A percentile compares a stretch with the other conserved stretches of the same genome.
These are phyloP conservation scores for Hypocryptadius cinnamomeus DNA, from an alignment of 2,113 vertebrate genomes.

Conservation along the genomic window DNA sequence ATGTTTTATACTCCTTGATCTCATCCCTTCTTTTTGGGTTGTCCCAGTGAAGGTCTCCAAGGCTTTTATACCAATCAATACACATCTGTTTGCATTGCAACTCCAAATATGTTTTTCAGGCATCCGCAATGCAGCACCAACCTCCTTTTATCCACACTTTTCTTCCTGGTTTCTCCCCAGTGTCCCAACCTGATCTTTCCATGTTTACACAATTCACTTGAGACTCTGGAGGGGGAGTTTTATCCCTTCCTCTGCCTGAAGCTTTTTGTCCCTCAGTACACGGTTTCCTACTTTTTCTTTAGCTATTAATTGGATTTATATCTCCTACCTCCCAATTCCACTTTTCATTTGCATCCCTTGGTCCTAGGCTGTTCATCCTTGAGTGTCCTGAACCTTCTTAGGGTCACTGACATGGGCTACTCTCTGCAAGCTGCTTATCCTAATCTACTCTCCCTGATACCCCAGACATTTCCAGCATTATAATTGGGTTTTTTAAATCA, in stretches of 20 bases:
- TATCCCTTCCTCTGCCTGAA: neutral
- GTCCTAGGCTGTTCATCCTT: neutral
- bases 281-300: neutral
- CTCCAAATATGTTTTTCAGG: neutral
- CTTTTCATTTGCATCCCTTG: neutral
- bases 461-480: neutral
- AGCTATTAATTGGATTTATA: neutral
- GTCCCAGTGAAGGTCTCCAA: neutral
- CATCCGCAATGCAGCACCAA: neutral
- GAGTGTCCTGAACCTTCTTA: neutral
- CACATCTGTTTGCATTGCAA: neutral
- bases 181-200: neutral
- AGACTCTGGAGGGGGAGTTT: neutral
- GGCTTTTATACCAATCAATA: neutral
- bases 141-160: neutral
- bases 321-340: neutral
- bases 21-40: neutral
- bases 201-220: neutral
- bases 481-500: neutral
- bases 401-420: neutral
- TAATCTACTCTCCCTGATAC: neutral
- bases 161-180: neutral
- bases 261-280: neutral
- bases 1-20: neutral
- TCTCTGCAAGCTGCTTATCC: neutral